Conservation (phyloP, 2,113 vertebrate genomes). For the Thunnus thynnus region DNA sequence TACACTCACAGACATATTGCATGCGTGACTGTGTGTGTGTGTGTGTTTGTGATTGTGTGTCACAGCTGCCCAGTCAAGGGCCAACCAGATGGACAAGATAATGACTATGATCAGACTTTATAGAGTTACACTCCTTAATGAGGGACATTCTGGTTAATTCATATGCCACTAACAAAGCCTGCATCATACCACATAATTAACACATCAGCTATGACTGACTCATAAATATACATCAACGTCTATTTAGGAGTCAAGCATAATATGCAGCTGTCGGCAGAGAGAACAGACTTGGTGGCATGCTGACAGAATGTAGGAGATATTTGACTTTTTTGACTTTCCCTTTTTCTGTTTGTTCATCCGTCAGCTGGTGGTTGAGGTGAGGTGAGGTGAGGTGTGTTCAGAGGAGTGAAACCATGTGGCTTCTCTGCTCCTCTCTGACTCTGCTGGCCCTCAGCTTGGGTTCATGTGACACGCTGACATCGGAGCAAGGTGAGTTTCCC, state of each 20-base stretch:
- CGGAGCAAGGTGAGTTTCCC: slow-evolving; percentile 76
- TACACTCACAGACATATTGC: neutral
- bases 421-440: slow-evolving; percentile 76
- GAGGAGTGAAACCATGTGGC: slow-evolving; percentile 80
- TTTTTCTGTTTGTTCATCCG: slow-evolving; percentile 50
- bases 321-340: slow-evolving; percentile 59
- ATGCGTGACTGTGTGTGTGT: slow-evolving; percentile 11
- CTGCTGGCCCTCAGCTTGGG: slow-evolving; percentile 76
- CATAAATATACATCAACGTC: slow-evolving; percentile 79
- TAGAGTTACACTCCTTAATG: slow-evolving; percentile 77
- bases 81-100: slow-evolving; percentile 81
- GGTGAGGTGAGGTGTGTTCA: slow-evolving; percentile 32
- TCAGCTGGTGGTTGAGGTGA: slow-evolving; percentile 71
- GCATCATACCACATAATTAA: slow-evolving; percentile 74
- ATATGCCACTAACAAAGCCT: slow-evolving; percentile 75
- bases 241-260: slow-evolving; percentile 65
- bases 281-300: slow-evolving; percentile 22
- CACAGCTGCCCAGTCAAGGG: slow-evolving; percentile 64
- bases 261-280: slow-evolving; percentile 60
- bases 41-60: slow-evolving; percentile 27
- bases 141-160: slow-evolving; percentile 77
- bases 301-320: slow-evolving; percentile 35
- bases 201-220: slow-evolving; percentile 70
- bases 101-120: slow-evolving; percentile 79
- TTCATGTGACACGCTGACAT: slow-evolving; percentile 68